Evolutionary conservation across 2,113 vertebrate genomes (phyloP).

Genomic region (Ascaphus truei): DNA sequence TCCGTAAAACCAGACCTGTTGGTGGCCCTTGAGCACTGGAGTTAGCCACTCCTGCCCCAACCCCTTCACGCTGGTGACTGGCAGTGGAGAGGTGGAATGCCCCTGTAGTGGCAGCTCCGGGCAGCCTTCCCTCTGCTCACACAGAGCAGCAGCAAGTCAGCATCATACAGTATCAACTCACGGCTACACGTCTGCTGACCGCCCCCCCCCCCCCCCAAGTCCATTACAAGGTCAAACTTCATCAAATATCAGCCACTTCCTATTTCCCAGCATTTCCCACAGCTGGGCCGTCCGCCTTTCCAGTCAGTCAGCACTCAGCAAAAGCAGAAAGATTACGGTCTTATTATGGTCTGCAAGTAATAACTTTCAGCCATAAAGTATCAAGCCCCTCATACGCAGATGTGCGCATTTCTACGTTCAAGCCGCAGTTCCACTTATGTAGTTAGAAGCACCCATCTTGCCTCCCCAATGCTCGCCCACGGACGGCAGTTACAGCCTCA

Average conservation of each 20-base stretch:
- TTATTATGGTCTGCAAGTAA: neutral
- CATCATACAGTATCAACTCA: conserved; percentile 12
- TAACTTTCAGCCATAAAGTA: too few relatives aligned
- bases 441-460: too few relatives aligned
- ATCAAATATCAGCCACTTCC: conserved; percentile 23
- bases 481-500: too few relatives aligned
- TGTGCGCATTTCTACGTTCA: too few relatives aligned
- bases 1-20: too few relatives aligned
- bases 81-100: too few relatives aligned
- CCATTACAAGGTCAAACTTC: conserved; percentile 21
- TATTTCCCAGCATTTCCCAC: conserved; percentile 20
- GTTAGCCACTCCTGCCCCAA: too few relatives aligned
- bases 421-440: too few relatives aligned
- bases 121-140: neutral
- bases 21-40: too few relatives aligned
- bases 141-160: neutral
- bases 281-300: conserved; percentile 27
- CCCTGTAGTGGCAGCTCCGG: neutral
- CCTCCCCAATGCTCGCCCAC: too few relatives aligned
- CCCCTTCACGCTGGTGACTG: neutral
- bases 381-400: too few relatives aligned
- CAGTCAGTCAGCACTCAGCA: conserved; percentile 17
- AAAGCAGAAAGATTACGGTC: conserved; percentile 4
- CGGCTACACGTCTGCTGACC: conserved; percentile 1
- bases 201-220: too few relatives aligned